phyloP scores from a whole-genome alignment of 2,113 vertebrate species.

The Excalfactoria chinensis region DNA sequence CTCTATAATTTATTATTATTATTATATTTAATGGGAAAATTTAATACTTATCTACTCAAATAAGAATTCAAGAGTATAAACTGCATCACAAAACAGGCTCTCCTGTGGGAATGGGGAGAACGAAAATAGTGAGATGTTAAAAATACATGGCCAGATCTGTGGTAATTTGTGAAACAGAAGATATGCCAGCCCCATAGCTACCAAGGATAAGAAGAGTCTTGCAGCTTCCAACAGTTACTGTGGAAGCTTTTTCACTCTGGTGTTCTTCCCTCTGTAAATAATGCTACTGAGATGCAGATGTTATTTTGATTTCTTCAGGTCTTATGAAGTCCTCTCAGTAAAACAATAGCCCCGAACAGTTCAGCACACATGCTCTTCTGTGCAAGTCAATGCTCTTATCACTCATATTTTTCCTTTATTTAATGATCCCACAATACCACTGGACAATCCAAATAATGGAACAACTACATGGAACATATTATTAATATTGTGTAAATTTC shows the following conservation, averaged over 20 bases:
- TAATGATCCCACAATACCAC: background rate
- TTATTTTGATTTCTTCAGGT: background rate
- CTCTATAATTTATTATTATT: background rate
- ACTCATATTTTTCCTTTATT: background rate
- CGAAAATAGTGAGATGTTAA: background rate
- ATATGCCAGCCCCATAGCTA: background rate
- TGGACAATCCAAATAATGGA: background rate
- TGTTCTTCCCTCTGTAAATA: background rate
- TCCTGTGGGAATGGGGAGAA: background rate
- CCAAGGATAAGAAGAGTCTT: rapidly evolving
- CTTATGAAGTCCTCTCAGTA: background rate
- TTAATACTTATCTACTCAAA: background rate
- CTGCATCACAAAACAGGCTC: background rate
- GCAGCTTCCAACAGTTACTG: background rate
- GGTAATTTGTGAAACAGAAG: background rate
- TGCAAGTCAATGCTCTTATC: background rate
- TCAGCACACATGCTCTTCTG: background rate
- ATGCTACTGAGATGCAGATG: background rate
- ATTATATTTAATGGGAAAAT: background rate
- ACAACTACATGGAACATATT: rapidly evolving
- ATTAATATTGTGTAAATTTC: background rate
- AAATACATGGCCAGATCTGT: rapidly evolving
- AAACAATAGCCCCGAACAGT: background rate
- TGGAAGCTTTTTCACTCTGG: background rate
- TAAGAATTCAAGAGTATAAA: background rate